These are phyloP conservation scores for Euglossa dilemma DNA, from an alignment of 1,140 invertebrate genomes.

Conservation along the genomic window DNA sequence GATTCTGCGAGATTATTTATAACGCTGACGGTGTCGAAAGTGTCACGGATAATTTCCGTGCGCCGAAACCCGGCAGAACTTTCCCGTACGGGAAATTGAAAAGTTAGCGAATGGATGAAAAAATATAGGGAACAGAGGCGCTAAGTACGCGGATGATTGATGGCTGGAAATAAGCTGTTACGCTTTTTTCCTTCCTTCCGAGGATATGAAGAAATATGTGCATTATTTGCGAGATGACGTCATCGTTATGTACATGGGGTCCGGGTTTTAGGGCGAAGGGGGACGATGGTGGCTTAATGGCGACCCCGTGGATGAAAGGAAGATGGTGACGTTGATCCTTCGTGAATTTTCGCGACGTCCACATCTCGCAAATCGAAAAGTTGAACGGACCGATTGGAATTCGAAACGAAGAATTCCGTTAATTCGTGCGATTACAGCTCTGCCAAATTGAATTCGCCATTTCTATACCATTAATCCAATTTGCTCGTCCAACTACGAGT, in stretches of 20 bases:
- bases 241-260: conserved; percentile 8
- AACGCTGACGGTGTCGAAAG: conserved; percentile 24
- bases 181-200: not conserved
- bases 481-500: too few relatives aligned
- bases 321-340: not conserved
- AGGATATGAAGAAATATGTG: conserved; percentile 32
- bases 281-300: not conserved
- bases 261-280: not conserved
- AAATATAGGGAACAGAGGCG: conserved; percentile 9
- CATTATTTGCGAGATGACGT: conserved; percentile 32
- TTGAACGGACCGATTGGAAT: too few relatives aligned
- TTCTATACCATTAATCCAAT: too few relatives aligned
- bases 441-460: too few relatives aligned
- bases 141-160: conserved; percentile 27
- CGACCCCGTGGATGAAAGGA: not conserved
- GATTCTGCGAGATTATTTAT: conserved; percentile 22
- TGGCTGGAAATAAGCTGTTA: conserved; percentile 33
- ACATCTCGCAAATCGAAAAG: too few relatives aligned
- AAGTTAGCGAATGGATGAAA: conserved; percentile 24
- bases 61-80: not conserved
- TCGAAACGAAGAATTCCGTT: too few relatives aligned
- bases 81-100: conserved; percentile 20
- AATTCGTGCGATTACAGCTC: too few relatives aligned
- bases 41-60: conserved; percentile 2
- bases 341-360: too few relatives aligned